A percentile compares a stretch with the other conserved stretches of the same genome.
phyloP scores from a whole-genome alignment of 2,888 invertebrate genomes.

The Malthinus flaveolus region DNA sequence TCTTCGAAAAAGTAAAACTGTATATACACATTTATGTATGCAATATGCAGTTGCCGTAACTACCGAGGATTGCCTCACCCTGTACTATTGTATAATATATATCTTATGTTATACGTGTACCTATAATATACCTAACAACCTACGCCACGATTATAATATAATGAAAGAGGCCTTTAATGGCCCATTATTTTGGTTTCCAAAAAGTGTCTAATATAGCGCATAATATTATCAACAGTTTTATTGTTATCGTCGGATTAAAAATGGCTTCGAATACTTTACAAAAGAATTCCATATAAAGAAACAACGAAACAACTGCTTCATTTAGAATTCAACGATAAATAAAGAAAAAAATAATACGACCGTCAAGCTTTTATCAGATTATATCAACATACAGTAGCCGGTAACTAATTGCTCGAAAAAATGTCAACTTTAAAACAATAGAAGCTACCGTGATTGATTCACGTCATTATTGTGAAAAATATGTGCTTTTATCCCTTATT shows the following conservation, averaged over 20 bases:
- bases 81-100: no score
- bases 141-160: no score
- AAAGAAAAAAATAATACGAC: conserved; percentile 25
- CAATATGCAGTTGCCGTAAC: no score
- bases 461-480: conserved; percentile 47
- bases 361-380: conserved; percentile 41
- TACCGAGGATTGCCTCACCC: no score
- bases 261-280: conserved; percentile 15
- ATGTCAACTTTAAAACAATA: conserved; percentile 39
- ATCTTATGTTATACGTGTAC: no score
- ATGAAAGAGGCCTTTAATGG: no score
- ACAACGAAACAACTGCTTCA: conserved; percentile 22
- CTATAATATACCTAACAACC: no score
- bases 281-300: conserved; percentile 28
- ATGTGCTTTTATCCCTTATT: conserved; percentile 40
- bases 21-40: no score
- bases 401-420: conserved; percentile 42
- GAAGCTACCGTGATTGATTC: conserved; percentile 38
- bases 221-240: conserved; percentile 6
- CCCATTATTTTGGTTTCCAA: no score
- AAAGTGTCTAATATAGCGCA: neutral
- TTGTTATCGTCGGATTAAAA: conserved; percentile 16
- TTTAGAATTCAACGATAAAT: conserved; percentile 23
- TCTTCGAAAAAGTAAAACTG: no score
- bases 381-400: conserved; percentile 41